These are phyloP conservation scores for Crotalus horridus DNA, from an alignment of 2,113 vertebrate species.

Conservation along the genomic window DNA sequence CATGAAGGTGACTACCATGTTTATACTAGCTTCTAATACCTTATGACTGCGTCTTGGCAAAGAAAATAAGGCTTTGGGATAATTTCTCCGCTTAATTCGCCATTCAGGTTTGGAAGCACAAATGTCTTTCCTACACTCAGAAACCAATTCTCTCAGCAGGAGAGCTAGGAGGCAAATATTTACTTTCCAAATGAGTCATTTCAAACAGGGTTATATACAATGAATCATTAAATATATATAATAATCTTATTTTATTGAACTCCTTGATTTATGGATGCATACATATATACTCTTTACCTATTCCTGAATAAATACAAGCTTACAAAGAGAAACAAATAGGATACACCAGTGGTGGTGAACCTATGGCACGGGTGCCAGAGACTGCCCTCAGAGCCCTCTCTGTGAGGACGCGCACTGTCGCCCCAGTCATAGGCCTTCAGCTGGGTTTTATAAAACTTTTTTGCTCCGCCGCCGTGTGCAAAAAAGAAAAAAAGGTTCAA, in stretches of 20 bases:
- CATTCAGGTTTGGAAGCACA: not conserved
- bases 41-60: not conserved
- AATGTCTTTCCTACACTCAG: not conserved
- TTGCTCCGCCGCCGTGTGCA: too few relatives aligned
- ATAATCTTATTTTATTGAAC: not conserved
- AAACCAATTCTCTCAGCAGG: not conserved
- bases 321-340: not conserved
- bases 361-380: too few relatives aligned
- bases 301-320: not conserved
- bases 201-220: slow-evolving; percentile 4
- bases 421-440: too few relatives aligned
- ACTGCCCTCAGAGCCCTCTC: too few relatives aligned
- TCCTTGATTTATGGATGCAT: not conserved
- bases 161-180: not conserved
- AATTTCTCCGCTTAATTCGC: not conserved
- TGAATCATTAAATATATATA: slow-evolving; percentile 19
- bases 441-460: too few relatives aligned
- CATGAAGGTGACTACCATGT: not conserved
- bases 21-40: not conserved
- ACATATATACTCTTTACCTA: not conserved
- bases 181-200: slow-evolving; percentile 13
- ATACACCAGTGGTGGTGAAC: not conserved
- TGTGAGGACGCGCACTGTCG: too few relatives aligned
- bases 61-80: not conserved
- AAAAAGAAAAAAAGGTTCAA: too few relatives aligned